Evolutionary conservation across 53 echinoderm and acorn worm species (phyloP).

Genomic region (Temnopleurus reevesii): DNA sequence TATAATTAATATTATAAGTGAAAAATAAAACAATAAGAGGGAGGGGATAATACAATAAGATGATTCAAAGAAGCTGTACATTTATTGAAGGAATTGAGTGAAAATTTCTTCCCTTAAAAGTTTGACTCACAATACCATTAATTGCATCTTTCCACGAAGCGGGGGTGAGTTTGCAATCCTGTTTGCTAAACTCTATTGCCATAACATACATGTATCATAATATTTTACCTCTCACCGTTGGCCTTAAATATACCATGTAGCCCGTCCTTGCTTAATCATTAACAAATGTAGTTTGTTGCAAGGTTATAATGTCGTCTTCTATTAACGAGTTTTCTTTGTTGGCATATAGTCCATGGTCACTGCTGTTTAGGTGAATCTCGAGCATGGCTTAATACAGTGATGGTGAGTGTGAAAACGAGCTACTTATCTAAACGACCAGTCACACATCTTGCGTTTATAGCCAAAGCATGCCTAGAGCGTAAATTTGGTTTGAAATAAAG

Average conservation of each 20-base stretch:
- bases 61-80: no score
- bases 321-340: not conserved
- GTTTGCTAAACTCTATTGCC: not conserved
- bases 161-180: not conserved
- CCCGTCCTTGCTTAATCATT: slow-evolving; percentile 9
- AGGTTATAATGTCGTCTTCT: not conserved
- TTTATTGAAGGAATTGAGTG: no score
- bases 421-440: no score
- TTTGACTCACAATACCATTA: not conserved
- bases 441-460: no score
- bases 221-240: not conserved
- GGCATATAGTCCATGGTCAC: not conserved
- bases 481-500: no score
- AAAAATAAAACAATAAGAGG: no score
- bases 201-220: not conserved
- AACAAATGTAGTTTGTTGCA: not conserved
- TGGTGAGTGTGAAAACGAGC: not conserved
- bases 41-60: no score
- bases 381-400: not conserved
- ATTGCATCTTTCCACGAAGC: not conserved
- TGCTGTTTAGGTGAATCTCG: not conserved
- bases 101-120: no score
- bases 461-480: no score
- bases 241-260: not conserved
- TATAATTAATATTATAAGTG: no score